phyloP scores from a whole-genome alignment of 2,113 vertebrate species.

The Bos javanicus region DNA sequence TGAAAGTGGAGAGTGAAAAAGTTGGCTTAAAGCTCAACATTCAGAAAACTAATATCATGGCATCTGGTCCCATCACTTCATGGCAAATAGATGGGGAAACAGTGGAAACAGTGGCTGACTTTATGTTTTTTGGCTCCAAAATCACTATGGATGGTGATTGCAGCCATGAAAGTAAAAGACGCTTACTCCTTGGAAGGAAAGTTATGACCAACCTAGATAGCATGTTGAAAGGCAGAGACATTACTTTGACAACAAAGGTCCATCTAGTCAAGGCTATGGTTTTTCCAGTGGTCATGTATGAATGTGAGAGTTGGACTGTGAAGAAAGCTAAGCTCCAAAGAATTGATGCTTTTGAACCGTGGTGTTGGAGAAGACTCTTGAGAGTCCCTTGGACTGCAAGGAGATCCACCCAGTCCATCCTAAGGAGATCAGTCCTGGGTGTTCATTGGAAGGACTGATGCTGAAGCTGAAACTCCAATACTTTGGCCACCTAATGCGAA shows the following conservation, averaged over 20 bases:
- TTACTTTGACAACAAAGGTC: background rate
- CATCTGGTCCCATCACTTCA: background rate
- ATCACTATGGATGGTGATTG: background rate
- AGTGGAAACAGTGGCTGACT: background rate
- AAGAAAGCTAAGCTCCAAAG: background rate
- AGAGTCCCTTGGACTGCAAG: background rate
- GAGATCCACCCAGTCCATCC: background rate
- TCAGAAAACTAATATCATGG: background rate
- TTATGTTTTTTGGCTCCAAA: background rate
- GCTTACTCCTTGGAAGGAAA: background rate
- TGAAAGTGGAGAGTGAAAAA: background rate
- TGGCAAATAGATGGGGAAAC: background rate
- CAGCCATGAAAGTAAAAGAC: background rate
- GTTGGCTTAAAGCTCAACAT: background rate
- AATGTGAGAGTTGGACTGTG: background rate
- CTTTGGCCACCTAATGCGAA: background rate
- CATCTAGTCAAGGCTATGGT: background rate
- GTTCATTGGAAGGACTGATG: background rate
- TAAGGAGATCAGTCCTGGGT: background rate
- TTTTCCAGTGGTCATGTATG: background rate
- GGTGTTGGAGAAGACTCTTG: background rate
- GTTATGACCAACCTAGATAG: background rate
- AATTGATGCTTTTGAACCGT: background rate
- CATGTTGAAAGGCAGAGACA: background rate
- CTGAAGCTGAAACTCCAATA: background rate